Evolutionary conservation across 2,797 vertebrate species (phyloP).

Genomic region (Platyrinchus mystaceus): DNA sequence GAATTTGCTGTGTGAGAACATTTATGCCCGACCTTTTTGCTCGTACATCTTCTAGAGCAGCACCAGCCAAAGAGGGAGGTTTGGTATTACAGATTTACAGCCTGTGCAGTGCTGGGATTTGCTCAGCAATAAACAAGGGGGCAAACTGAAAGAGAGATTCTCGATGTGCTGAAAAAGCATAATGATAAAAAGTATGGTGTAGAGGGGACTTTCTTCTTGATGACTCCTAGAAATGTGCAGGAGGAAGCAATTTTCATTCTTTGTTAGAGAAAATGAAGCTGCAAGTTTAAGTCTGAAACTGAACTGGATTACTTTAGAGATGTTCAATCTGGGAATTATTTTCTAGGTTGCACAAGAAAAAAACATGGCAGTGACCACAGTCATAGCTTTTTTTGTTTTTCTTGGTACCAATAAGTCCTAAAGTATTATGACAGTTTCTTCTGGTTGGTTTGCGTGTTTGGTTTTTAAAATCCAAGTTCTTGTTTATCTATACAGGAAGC

Average conservation of each 20-base stretch:
- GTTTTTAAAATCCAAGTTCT: background rate
- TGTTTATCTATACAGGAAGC: background rate
- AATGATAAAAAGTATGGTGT: background rate
- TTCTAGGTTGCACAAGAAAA: background rate
- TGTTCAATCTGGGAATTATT: background rate
- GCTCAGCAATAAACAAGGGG: background rate
- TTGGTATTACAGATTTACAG: conserved; percentile 3
- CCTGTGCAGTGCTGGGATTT: background rate
- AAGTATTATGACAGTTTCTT: background rate
- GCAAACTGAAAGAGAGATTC: background rate
- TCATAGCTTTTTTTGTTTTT: background rate
- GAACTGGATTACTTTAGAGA: background rate
- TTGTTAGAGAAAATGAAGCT: background rate
- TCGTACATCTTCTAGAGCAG: background rate
- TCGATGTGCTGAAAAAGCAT: background rate
- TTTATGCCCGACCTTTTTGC: background rate
- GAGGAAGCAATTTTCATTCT: background rate
- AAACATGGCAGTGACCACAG: background rate
- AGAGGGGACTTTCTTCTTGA: background rate
- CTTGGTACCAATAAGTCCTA: background rate
- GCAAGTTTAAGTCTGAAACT: background rate
- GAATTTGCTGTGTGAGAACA: background rate
- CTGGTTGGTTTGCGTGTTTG: background rate
- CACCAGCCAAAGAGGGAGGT: background rate
- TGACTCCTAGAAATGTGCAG: background rate